phyloP scores from a whole-genome alignment of 2,888 invertebrate genomes.

The Macrosiphum euphorbiae region DNA sequence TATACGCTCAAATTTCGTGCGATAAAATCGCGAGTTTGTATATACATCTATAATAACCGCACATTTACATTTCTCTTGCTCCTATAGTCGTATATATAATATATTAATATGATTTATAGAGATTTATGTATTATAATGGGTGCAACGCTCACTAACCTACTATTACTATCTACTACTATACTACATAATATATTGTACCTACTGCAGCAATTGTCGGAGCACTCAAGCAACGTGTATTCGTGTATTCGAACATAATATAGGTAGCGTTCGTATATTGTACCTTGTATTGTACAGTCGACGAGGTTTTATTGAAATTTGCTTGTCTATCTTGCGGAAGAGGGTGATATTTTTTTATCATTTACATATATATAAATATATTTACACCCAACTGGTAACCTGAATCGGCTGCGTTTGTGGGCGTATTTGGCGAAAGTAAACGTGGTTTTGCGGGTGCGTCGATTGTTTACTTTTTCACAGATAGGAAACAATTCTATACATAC shows the following conservation, averaged over 20 bases:
- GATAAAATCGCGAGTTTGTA: background rate
- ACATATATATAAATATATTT: background rate
- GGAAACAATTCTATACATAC: conserved; percentile 9
- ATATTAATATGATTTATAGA: background rate
- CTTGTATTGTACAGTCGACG: background rate
- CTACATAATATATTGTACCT: background rate
- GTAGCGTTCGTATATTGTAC: no score
- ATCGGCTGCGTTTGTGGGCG: background rate
- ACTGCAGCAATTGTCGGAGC: background rate
- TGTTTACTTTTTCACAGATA: conserved; percentile 24
- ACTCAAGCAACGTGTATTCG: background rate
- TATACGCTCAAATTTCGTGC: background rate
- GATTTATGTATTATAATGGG: background rate
- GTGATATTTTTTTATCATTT: background rate
- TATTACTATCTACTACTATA: background rate
- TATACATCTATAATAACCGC: background rate
- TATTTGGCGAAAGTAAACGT: conserved; percentile 49
- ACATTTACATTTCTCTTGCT: background rate
- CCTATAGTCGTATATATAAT: background rate
- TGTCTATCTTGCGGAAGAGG: background rate
- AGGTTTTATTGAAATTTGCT: conserved; percentile 22
- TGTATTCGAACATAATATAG: background rate
- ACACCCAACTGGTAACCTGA: background rate
- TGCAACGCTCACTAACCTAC: background rate
- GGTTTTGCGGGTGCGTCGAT: background rate